Evolutionary conservation across 2,797 vertebrate species (phyloP).

Genomic region (Spatula versicolor): DNA sequence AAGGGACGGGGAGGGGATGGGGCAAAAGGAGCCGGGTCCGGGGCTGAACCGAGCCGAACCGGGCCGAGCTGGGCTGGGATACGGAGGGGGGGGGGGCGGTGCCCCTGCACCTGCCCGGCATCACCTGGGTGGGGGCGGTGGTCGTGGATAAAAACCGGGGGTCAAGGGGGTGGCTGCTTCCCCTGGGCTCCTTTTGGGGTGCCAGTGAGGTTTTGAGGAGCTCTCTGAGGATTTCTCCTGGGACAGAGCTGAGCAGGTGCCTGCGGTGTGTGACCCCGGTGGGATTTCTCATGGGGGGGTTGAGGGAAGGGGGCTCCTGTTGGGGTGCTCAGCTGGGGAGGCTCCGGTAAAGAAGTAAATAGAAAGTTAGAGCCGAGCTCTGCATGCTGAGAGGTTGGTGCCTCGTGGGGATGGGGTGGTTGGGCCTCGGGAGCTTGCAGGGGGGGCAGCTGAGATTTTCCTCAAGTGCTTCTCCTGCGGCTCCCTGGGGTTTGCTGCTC

Average conservation of each 20-base stretch:
- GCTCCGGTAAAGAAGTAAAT: accelerated
- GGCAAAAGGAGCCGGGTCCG: accelerated
- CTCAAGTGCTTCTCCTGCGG: accelerated
- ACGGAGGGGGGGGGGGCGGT: no score
- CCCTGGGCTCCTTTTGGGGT: accelerated
- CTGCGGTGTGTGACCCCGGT: accelerated
- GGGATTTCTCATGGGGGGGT: accelerated
- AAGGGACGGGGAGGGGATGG: neutral
- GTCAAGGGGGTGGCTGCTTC: accelerated
- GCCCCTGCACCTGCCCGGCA: no score
- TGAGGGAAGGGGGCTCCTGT: accelerated
- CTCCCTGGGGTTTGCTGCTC: accelerated
- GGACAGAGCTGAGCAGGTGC: accelerated
- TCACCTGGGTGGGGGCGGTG: neutral
- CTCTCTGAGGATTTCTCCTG: accelerated
- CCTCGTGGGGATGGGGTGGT: accelerated
- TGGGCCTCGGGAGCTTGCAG: accelerated
- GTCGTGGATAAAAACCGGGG: neutral
- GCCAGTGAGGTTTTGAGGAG: accelerated
- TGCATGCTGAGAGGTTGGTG: accelerated
- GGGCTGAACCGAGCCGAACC: neutral
- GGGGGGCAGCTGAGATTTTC: neutral
- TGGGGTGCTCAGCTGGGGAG: accelerated
- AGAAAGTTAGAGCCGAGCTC: accelerated
- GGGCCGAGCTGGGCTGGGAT: neutral